Percentiles rank a stretch among this genome's conserved stretches.
phyloP scores from a whole-genome alignment of 2,888 invertebrate genomes.

The Monopis laevigella region DNA sequence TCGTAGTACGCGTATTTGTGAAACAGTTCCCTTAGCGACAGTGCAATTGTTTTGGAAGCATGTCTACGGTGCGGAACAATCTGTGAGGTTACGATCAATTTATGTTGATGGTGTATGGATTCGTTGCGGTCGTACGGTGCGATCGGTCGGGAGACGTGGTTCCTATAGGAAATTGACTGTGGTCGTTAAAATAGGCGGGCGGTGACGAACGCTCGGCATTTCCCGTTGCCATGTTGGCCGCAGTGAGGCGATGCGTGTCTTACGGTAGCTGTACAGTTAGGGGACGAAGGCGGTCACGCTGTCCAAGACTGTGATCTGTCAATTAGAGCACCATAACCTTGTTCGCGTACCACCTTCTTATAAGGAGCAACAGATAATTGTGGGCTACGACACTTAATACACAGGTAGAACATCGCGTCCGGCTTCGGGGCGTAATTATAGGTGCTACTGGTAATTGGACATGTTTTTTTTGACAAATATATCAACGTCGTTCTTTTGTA shows the following conservation, averaged over 20 bases:
- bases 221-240: constrained; percentile 44
- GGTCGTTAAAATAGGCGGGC: constrained; percentile 30
- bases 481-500: too few relatives aligned
- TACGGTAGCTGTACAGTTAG: constrained; percentile 55
- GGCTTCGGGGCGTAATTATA: too few relatives aligned
- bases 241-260: constrained; percentile 35
- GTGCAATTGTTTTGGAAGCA: constrained; percentile 30
- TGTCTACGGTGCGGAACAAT: neutral
- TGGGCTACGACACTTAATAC: too few relatives aligned
- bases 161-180: constrained; percentile 40
- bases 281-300: constrained; percentile 44
- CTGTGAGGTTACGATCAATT: constrained; percentile 18
- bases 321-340: constrained; percentile 48
- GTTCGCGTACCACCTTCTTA: too few relatives aligned
- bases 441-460: too few relatives aligned
- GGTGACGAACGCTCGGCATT: constrained; percentile 31
- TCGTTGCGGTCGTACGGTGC: constrained; percentile 24
- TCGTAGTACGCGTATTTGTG: too few relatives aligned
- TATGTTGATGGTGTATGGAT: constrained; percentile 24
- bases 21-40: constrained; percentile 54
- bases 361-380: too few relatives aligned
- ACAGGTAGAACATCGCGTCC: too few relatives aligned
- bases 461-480: too few relatives aligned
- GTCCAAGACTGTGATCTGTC: constrained; percentile 44
- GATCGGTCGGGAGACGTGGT: constrained; percentile 28